phyloP scores from a whole-genome alignment of 2,797 vertebrate species.

The Sebastes steindachneri region DNA sequence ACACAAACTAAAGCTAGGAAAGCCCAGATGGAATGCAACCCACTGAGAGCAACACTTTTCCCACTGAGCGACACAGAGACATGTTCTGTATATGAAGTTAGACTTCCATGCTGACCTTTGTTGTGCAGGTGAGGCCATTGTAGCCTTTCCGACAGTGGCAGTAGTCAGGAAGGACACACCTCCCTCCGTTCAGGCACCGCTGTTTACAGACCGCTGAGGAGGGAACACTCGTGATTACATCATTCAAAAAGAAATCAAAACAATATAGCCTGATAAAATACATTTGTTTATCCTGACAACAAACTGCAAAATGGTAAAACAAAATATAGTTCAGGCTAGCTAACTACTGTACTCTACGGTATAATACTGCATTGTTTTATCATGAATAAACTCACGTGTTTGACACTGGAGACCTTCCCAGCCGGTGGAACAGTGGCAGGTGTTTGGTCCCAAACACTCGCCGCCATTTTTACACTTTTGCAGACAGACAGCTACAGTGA shows the following conservation, averaged over 20 bases:
- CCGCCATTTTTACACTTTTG: constrained; percentile 91
- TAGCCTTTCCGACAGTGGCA: constrained; percentile 88
- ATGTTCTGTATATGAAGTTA: not conserved
- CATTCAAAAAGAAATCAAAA: no score
- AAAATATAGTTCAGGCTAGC: not conserved
- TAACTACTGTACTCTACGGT: not conserved
- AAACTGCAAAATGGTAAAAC: not conserved
- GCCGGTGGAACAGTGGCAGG: constrained; percentile 85
- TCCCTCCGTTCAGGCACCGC: constrained; percentile 89
- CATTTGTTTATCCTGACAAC: not conserved
- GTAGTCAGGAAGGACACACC: constrained; percentile 86
- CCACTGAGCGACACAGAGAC: not conserved
- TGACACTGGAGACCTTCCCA: constrained; percentile 93
- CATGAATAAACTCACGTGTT: constrained; percentile 81
- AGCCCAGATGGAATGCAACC: not conserved
- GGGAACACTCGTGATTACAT: not conserved
- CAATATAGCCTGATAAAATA: not conserved
- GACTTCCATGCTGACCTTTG: constrained; percentile 73
- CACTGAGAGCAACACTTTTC: not conserved
- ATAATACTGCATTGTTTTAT: not conserved
- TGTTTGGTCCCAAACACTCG: constrained; percentile 88
- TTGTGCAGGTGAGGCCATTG: constrained; percentile 84
- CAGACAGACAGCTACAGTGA: constrained; percentile 86
- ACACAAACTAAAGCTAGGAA: not conserved
- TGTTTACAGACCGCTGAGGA: constrained; percentile 86